Percentiles rank a stretch among this genome's conserved stretches.
These are phyloP conservation scores for Leptogaster cylindrica DNA, from an alignment of 2,888 invertebrate genomes.

Conservation along the genomic window DNA sequence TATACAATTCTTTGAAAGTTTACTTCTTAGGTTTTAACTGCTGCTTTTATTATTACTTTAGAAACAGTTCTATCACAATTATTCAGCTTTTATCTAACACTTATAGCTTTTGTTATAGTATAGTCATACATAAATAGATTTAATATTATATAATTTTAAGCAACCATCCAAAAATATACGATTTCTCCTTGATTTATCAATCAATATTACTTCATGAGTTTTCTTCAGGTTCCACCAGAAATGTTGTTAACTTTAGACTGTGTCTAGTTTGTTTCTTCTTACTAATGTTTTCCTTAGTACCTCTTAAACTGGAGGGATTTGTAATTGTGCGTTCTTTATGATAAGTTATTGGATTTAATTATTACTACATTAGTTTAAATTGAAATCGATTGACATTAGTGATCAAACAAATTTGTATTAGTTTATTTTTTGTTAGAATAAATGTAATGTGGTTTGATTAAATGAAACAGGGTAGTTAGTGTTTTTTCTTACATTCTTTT, in stretches of 20 bases:
- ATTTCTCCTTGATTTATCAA: neutral
- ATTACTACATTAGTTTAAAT: neutral
- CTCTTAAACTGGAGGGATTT: too few species aligned
- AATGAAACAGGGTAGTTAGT: slow-evolving; percentile 17
- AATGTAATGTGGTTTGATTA: neutral
- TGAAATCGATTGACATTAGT: too few species aligned
- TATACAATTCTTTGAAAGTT: neutral
- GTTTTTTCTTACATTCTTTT: neutral
- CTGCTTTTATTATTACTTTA: too few species aligned
- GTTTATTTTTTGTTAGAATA: neutral
- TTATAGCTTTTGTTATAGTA: too few species aligned
- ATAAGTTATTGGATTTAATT: neutral
- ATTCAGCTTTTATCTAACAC: too few species aligned
- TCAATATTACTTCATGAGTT: neutral
- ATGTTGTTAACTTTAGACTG: slow-evolving; percentile 4
- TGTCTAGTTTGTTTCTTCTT: neutral
- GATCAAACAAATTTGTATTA: too few species aligned
- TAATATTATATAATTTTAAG: neutral
- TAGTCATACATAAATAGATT: too few species aligned
- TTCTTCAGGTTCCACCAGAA: neutral
- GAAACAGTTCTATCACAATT: too few species aligned
- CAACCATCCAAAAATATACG: neutral
- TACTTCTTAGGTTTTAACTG: neutral
- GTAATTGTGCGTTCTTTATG: too few species aligned
- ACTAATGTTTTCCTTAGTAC: neutral